Conservation (phyloP, 2,888 invertebrate genomes). For the Kuschelorhynchus macadamiae region DNA sequence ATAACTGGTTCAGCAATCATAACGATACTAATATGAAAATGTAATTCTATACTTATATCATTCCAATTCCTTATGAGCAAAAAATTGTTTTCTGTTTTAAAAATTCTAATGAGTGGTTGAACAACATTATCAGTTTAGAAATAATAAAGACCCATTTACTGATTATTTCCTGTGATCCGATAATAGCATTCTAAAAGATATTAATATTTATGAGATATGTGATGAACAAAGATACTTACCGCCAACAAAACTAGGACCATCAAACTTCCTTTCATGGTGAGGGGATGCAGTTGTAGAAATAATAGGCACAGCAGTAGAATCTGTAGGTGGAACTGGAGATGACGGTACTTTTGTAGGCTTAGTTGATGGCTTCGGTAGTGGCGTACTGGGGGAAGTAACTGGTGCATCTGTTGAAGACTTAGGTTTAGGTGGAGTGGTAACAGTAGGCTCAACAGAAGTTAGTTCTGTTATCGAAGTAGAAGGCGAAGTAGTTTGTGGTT, state of each 20-base stretch:
- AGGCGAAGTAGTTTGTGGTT: conserved; percentile 6
- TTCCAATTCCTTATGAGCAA: no score
- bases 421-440: conserved; percentile 1
- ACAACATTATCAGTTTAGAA: no score
- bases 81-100: no score
- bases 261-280: conserved; percentile 69
- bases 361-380: conserved; percentile 32
- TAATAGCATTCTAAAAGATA: no score
- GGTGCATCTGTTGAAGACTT: conserved; percentile 51
- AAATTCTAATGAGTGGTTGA: no score
- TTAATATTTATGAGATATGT: no score
- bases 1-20: no score
- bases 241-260: conserved; percentile 85
- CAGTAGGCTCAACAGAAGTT: conserved; percentile 38
- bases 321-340: conserved; percentile 53
- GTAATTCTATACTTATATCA: no score
- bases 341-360: conserved; percentile 40
- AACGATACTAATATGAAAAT: no score
- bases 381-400: conserved; percentile 57
- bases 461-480: conserved; percentile 27
- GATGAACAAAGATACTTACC: conserved; percentile 70
- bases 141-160: no score
- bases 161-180: no score
- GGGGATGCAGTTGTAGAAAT: conserved; percentile 51
- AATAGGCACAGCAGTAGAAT: conserved; percentile 48